Conservation (phyloP, 2,797 vertebrate species). For the Apogon hyalosoma region DNA sequence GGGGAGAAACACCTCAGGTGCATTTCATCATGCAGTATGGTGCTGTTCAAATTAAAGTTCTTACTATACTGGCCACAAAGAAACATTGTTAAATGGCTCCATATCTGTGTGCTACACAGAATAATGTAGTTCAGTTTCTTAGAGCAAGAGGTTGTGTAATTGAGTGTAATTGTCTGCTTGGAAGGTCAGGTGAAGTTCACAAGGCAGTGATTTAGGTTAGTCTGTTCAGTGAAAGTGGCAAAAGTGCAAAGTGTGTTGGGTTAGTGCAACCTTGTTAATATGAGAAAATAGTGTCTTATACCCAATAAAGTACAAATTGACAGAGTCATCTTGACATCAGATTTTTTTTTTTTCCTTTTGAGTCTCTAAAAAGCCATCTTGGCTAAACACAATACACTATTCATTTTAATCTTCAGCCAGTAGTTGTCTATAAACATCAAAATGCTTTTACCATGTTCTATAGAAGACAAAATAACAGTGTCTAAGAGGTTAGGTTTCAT, state of each 20-base stretch:
- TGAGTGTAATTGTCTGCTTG: conserved; percentile 10
- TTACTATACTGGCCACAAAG: conserved; percentile 3
- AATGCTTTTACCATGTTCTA: background rate
- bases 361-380: conserved; percentile 11
- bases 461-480: background rate
- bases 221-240: background rate
- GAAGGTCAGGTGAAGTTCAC: background rate
- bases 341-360: background rate
- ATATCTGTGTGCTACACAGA: conserved; percentile 2
- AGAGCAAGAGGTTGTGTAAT: conserved; percentile 3
- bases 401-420: conserved; percentile 4
- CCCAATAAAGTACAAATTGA: conserved; percentile 1
- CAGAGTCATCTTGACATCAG: conserved; percentile 4
- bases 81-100: background rate
- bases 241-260: conserved; percentile 1
- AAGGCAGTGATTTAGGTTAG: conserved; percentile 1
- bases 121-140: conserved; percentile 2
- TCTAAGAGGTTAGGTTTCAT: background rate
- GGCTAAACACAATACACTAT: background rate
- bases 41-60: conserved; percentile 1
- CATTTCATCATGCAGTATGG: background rate
- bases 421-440: conserved; percentile 22
- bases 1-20: background rate
- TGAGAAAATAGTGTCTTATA: background rate
- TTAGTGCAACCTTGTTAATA: conserved; percentile 31